Evolutionary conservation across 2,888 invertebrate species (phyloP).

Genomic region (Tridacna gigas): DNA sequence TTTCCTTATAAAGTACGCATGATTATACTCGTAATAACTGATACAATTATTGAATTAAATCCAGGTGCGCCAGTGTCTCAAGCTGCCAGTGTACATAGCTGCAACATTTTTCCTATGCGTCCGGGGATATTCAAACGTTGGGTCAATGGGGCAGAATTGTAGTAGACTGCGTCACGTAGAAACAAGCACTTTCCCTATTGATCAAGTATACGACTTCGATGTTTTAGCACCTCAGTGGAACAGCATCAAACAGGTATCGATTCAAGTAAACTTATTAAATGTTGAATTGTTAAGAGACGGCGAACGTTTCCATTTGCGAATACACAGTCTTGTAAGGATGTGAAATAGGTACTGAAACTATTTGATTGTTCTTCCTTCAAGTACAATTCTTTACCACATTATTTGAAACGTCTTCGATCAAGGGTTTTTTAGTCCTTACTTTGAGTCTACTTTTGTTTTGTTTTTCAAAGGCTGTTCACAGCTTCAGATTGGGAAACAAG

Average conservation of each 20-base stretch:
- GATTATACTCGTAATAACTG: background rate
- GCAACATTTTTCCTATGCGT: slow-evolving; percentile 22
- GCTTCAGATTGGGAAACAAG: background rate
- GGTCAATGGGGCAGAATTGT: slow-evolving; percentile 2
- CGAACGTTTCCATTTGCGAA: background rate
- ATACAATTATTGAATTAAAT: background rate
- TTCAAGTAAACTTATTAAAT: background rate
- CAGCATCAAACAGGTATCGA: background rate
- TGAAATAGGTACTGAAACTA: no score
- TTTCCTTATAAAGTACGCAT: background rate
- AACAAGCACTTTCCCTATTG: background rate
- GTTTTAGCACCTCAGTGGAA: slow-evolving; percentile 1
- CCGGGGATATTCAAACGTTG: slow-evolving; percentile 11
- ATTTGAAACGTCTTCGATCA: no score
- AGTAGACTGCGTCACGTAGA: background rate
- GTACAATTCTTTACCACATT: no score
- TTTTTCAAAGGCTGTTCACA: background rate
- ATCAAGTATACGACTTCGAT: slow-evolving; percentile 39
- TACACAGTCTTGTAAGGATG: no score
- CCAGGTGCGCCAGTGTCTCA: slow-evolving; percentile 10
- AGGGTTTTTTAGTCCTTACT: no score
- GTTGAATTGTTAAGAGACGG: background rate
- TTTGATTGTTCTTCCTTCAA: no score
- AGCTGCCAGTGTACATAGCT: slow-evolving; percentile 1
- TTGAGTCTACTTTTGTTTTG: background rate